Percentiles rank a stretch among this genome's conserved stretches.
These are phyloP conservation scores for Aurelia aurita complex sp. Pacific DNA, from an alignment of 30 jellyfish, hydroid and myxozoan species.

Conservation along the genomic window DNA sequence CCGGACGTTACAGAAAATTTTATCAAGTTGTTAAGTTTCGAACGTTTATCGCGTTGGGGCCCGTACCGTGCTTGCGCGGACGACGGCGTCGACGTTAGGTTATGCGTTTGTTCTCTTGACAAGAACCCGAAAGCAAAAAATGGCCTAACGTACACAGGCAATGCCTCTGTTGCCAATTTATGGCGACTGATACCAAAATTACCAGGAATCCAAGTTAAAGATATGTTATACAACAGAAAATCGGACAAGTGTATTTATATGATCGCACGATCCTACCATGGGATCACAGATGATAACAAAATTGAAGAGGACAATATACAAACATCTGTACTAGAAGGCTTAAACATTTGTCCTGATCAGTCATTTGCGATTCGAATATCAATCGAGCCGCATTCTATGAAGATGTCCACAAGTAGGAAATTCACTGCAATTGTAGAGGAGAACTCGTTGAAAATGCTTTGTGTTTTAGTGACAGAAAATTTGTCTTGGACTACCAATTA, in stretches of 20 bases:
- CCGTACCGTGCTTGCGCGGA: conserved; percentile 75
- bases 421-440: conserved; percentile 1
- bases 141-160: conserved; percentile 10
- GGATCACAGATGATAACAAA: conserved; percentile 3
- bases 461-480: conserved; percentile 37
- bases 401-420: not conserved
- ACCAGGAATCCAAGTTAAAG: conserved; percentile 12
- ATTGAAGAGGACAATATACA: not conserved
- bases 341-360: conserved; percentile 30
- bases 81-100: conserved; percentile 43
- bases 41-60: conserved; percentile 63
- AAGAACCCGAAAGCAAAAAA: not conserved
- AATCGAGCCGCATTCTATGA: conserved; percentile 18
- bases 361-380: not conserved
- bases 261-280: conserved; percentile 29
- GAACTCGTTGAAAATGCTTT: conserved; percentile 2
- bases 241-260: conserved; percentile 36
- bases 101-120: conserved; percentile 67
- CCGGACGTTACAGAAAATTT: conserved; percentile 30
- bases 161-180: not conserved
- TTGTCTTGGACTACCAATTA: conserved; percentile 40
- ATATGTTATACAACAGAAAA: conserved; percentile 23
- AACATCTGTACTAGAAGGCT: conserved; percentile 22
- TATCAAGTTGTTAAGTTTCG: conserved; percentile 67
- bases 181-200: conserved; percentile 41